phyloP scores from a whole-genome alignment of 2,113 vertebrate genomes.

The Eurystomus gularis region DNA sequence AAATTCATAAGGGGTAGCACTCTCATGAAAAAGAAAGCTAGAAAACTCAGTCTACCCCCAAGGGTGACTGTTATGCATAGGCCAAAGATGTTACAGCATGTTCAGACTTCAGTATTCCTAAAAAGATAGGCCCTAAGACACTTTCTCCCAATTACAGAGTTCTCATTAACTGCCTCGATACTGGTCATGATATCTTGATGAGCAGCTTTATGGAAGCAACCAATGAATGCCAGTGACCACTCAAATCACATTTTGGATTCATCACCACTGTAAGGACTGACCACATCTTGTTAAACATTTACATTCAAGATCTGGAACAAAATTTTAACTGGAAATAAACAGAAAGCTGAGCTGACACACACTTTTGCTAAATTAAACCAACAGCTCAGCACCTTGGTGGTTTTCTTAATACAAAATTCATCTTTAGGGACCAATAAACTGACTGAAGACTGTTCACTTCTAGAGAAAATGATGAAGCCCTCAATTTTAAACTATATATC shows the following conservation, averaged over 20 bases:
- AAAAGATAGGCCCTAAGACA: not conserved
- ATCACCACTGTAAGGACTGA: not conserved
- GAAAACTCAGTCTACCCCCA: not conserved
- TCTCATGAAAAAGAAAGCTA: not conserved
- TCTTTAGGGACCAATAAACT: not conserved
- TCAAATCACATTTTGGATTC: not conserved
- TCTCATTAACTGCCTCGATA: not conserved
- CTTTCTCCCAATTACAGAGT: not conserved
- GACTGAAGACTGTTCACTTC: not conserved
- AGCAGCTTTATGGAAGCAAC: not conserved
- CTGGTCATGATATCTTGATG: not conserved
- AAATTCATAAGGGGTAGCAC: not conserved
- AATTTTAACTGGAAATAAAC: not conserved
- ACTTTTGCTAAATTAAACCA: not conserved
- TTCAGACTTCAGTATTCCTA: not conserved
- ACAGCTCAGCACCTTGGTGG: not conserved
- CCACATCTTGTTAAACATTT: not conserved
- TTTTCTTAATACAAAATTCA: not conserved
- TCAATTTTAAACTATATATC: not conserved
- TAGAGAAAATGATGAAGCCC: not conserved
- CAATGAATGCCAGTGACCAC: not conserved
- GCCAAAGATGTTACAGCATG: not conserved
- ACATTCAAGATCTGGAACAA: not conserved
- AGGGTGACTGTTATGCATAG: not conserved
- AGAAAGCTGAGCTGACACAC: not conserved